Conservation (phyloP, 2,797 vertebrate genomes). For the Urophycis tenuis region DNA sequence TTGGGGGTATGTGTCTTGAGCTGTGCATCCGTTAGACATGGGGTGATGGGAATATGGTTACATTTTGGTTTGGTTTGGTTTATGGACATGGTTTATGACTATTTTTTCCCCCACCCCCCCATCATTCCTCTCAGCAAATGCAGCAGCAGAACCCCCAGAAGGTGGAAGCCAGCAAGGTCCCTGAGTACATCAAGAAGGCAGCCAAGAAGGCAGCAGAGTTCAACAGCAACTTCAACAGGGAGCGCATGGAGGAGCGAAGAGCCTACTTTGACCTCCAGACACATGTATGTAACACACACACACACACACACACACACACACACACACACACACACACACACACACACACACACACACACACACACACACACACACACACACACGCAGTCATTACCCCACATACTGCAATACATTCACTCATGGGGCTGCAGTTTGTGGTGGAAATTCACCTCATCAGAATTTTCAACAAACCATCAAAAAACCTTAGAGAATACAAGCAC, state of each 20-base stretch:
- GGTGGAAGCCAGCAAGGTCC: constrained; percentile 97
- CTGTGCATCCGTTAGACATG: background rate
- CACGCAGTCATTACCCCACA: background rate
- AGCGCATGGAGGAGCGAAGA: constrained; percentile 96
- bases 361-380: background rate
- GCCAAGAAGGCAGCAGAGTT: constrained; percentile 97
- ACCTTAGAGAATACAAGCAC: too few relatives aligned
- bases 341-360: background rate
- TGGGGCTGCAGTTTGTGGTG: background rate
- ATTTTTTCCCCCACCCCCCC: background rate
- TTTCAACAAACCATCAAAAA: background rate
- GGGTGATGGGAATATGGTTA: background rate
- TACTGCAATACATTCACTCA: background rate
- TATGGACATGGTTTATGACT: too few relatives aligned
- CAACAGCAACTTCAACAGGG: constrained; percentile 95
- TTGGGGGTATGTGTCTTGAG: background rate
- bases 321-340: background rate
- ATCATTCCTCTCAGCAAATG: constrained; percentile 80
- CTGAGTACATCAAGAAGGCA: constrained; percentile 98
- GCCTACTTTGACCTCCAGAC: constrained; percentile 99
- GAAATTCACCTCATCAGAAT: background rate
- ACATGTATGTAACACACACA: constrained; percentile 83
- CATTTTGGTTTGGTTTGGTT: too few relatives aligned
- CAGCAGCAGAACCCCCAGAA: constrained; percentile 96
- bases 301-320: too few relatives aligned